A percentile compares a stretch with the other conserved stretches of the same genome.
These are phyloP conservation scores for Piliocolobus tephrosceles DNA, from an alignment of 2,113 vertebrate species.

Conservation along the genomic window DNA sequence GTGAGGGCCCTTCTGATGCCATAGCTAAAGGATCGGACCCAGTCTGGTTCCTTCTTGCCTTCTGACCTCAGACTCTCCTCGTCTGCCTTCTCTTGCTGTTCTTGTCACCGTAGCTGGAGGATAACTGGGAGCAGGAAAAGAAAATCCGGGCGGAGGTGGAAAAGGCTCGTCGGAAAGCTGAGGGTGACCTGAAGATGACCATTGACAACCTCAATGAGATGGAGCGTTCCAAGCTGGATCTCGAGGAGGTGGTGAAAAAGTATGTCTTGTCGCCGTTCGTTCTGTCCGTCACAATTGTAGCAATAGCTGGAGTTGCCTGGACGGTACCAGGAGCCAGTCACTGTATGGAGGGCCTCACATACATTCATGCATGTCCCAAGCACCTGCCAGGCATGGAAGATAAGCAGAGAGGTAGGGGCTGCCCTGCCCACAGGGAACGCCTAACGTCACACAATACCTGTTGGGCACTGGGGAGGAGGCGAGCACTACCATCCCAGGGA, in stretches of 20 bases:
- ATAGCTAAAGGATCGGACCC: neutral
- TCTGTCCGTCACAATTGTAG: neutral
- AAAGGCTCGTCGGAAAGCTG: conserved; percentile 82
- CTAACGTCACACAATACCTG: neutral
- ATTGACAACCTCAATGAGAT: conserved; percentile 82
- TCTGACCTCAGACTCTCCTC: neutral
- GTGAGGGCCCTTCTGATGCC: neutral
- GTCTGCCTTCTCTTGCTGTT: neutral
- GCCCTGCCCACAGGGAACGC: neutral
- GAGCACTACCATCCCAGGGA: too few relatives aligned
- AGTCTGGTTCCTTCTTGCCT: neutral
- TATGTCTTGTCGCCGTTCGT: neutral
- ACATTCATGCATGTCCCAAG: neutral
- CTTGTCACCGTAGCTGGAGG: conserved; percentile 75
- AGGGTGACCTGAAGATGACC: conserved; percentile 84
- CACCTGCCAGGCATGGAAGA: neutral
- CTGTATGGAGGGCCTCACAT: neutral
- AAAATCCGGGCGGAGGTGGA: conserved; percentile 83
- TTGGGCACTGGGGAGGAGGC: neutral
- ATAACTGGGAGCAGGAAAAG: conserved; percentile 85
- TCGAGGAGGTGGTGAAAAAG: conserved; percentile 85
- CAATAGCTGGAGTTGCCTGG: neutral
- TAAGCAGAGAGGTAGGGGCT: neutral
- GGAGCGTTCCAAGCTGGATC: conserved; percentile 81
- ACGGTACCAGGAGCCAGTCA: neutral